phyloP scores from a whole-genome alignment of 2,888 invertebrate genomes.

The Heliothis peltigera region DNA sequence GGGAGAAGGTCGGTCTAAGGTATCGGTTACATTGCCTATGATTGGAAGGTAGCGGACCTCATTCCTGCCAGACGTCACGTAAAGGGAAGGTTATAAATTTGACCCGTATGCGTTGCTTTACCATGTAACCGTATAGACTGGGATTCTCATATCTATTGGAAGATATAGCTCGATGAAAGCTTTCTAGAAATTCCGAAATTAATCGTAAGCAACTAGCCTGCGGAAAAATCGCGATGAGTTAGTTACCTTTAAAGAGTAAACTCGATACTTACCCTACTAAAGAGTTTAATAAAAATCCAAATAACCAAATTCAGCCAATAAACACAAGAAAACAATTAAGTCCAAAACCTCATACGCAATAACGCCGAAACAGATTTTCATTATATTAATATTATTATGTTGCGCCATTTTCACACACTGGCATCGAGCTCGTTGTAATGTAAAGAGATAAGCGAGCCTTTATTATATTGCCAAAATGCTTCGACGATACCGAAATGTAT shows the following conservation, averaged over 20 bases:
- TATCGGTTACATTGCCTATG: constrained; percentile 31
- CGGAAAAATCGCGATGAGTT: background rate
- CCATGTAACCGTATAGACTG: too few species aligned
- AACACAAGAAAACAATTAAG: constrained; percentile 1
- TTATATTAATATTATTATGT: constrained; percentile 33
- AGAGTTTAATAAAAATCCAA: background rate
- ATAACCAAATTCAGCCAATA: background rate
- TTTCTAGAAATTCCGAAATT: background rate
- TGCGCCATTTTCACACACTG: constrained; percentile 19
- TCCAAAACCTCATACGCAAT: background rate
- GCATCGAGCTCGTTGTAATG: constrained; percentile 41
- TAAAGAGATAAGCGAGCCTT: constrained; percentile 43
- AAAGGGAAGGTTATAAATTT: too few species aligned
- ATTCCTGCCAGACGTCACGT: too few species aligned
- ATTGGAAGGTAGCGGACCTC: constrained; percentile 4
- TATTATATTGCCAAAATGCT: constrained; percentile 29
- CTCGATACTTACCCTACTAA: background rate
- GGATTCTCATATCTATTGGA: background rate
- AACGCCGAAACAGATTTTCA: constrained; percentile 18
- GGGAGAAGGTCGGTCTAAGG: constrained; percentile 55
- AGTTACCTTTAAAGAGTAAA: too few species aligned
- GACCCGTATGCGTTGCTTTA: too few species aligned
- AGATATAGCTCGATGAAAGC: background rate
- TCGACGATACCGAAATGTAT: constrained; percentile 24
- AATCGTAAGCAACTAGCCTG: too few species aligned